phyloP scores from a whole-genome alignment of 1,140 invertebrate genomes.

The Piezodorus guildinii region DNA sequence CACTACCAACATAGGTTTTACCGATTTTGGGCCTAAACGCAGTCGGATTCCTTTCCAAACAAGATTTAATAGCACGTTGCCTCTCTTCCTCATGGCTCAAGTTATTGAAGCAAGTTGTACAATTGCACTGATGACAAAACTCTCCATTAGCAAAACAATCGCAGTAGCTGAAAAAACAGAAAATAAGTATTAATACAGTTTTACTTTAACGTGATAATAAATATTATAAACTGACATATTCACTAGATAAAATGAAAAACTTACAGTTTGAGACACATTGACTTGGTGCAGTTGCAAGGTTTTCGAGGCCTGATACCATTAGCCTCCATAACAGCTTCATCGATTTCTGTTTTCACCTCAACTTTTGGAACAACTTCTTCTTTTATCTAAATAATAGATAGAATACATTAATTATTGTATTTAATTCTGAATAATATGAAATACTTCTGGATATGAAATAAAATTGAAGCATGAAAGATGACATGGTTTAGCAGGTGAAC shows the following conservation, averaged over 20 bases:
- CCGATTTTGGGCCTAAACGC: constrained; percentile 98
- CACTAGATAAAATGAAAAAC: constrained; percentile 29
- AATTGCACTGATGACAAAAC: constrained; percentile 97
- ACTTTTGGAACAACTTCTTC: background rate
- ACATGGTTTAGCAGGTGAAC: too few species aligned
- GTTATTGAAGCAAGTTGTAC: constrained; percentile 96
- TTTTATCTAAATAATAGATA: background rate
- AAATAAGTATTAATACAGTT: background rate
- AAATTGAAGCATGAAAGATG: too few species aligned
- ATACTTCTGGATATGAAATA: too few species aligned
- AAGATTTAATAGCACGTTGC: constrained; percentile 83
- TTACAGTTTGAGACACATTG: constrained; percentile 93
- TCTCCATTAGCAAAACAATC: constrained; percentile 99
- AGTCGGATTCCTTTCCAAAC: constrained; percentile 85
- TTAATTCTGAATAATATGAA: too few species aligned
- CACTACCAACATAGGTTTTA: constrained; percentile 55
- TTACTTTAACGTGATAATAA: too few species aligned
- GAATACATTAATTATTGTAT: too few species aligned
- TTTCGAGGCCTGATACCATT: constrained; percentile 72
- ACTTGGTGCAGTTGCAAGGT: constrained; percentile 98
- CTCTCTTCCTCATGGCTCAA: constrained; percentile 90
- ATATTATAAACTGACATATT: too few species aligned
- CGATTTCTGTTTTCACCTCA: background rate
- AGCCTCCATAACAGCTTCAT: constrained; percentile 34
- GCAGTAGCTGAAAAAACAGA: constrained; percentile 61